Base-by-base conservation (phyloP, 2,888 invertebrate species). In the Microchrysa polita region DNA sequence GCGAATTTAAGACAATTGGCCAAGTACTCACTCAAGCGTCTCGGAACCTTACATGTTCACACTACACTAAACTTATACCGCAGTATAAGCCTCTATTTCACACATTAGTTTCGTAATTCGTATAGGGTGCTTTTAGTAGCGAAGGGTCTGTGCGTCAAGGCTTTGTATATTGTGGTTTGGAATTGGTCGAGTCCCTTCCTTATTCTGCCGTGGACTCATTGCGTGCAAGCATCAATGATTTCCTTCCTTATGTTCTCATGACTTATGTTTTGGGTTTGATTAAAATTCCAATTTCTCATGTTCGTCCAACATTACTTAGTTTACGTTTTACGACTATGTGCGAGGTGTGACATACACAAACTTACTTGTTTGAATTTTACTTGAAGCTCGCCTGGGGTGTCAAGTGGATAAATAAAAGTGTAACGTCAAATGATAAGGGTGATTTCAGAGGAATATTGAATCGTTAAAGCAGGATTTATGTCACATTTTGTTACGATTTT, bases 1-100 rank as follows among this genome's bases (percentile, higher is more conserved):
- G 73, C 60, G 18, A 75, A 75, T 75, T 75, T 75, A 72, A 75
- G 72, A 72, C 75, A 75, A 75, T 75, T 75, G 73, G 71, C 61
- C 60, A 71, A 75, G 71, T 73, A 71, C 65, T 44, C 72, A 67
- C 59, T 65, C 73, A 60, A 22, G 72, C 72, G 44, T 72, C 34
- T 48, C 14, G 57, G 59, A 34, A 57, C 34, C 4, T 34, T 34
- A 34, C 27, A 55, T 53, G 22, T 57, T 71, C 57, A 57, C 71
- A 72, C 72, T 48, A 44, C 69, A 69, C 55, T 55, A 55, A 69
- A 69, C 69, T 69, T 55, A 69, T 40, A 69, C 55, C 55, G 40
- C 69, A n/a, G n/a, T n/a, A 40, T 69, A 69, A 69, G 55, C 57
- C 40, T n/a, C n/a, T 42, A 65, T 65, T 65, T 65, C 22, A 65